Conservation (phyloP, 1,140 invertebrate species). For the Drosophila lowei region DNA sequence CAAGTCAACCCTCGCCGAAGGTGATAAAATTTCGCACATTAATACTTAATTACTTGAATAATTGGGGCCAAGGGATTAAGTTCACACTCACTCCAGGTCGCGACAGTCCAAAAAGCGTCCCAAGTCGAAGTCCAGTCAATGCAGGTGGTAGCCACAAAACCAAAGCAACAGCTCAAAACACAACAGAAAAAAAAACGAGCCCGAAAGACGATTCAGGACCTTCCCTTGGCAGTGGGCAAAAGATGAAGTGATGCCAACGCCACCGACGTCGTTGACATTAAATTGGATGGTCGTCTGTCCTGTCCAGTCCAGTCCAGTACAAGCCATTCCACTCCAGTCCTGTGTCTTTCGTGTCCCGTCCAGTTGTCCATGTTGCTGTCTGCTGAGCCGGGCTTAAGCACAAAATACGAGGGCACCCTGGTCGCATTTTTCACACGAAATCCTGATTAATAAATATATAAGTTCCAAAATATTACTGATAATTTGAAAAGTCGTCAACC, state of each 20-base stretch:
- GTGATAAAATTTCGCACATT: conserved; percentile 81
- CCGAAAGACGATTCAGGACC: conserved; percentile 13
- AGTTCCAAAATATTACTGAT: conserved; percentile 76
- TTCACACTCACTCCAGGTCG: conserved; percentile 58
- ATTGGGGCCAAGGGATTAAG: conserved; percentile 78
- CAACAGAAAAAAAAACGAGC: conserved; percentile 6
- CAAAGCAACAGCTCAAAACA: conserved; percentile 29
- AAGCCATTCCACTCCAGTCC: no score
- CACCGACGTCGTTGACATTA: conserved; percentile 79
- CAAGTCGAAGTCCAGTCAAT: conserved; percentile 21
- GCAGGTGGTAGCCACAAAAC: conserved; percentile 59
- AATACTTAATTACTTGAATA: conserved; percentile 81
- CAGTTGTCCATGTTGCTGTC: conserved; percentile 43
- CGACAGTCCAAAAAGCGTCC: conserved; percentile 23
- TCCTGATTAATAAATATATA: conserved; percentile 78
- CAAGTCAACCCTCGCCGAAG: conserved; percentile 47
- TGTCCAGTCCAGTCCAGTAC: background rate
- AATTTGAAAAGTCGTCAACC: conserved; percentile 81
- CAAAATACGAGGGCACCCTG: conserved; percentile 47
- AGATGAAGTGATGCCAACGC: conserved; percentile 76
- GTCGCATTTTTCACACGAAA: conserved; percentile 78
- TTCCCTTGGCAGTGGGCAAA: conserved; percentile 16
- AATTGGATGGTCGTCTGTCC: conserved; percentile 32
- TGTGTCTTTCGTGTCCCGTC: no score
- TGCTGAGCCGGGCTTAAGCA: conserved; percentile 60